These are phyloP conservation scores for Acanthopagrus latus DNA, from an alignment of 2,797 vertebrate species.

Conservation along the genomic window DNA sequence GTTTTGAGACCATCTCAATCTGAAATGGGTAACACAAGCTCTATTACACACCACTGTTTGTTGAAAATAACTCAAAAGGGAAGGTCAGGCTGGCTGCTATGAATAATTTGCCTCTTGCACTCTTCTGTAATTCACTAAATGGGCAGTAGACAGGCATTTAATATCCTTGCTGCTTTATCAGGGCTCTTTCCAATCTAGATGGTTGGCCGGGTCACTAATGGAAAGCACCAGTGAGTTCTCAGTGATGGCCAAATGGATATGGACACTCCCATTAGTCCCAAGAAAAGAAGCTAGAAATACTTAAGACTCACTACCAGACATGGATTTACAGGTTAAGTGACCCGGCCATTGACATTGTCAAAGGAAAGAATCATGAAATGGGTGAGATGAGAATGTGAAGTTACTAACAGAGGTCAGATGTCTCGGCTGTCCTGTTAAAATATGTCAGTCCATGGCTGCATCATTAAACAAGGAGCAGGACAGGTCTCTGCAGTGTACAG, in stretches of 20 bases:
- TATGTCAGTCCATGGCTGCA: constrained; percentile 7
- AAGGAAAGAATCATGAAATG: constrained; percentile 31
- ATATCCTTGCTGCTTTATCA: constrained; percentile 58
- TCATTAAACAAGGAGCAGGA: constrained; percentile 20
- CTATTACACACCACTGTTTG: constrained; percentile 41
- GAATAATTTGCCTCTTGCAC: constrained; percentile 41
- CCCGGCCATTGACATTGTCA: constrained; percentile 36
- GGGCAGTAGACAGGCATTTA: constrained; percentile 53
- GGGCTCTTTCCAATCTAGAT: constrained; percentile 43
- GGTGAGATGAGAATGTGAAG: constrained; percentile 30
- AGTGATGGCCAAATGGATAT: constrained; percentile 63
- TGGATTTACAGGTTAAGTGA: constrained; percentile 62
- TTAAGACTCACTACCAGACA: constrained; percentile 35
- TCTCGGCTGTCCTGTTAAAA: constrained; percentile 9
- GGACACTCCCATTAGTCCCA: constrained; percentile 48
- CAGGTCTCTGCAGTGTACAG: constrained; percentile 6
- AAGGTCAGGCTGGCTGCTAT: constrained; percentile 25
- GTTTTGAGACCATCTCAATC: constrained; percentile 26
- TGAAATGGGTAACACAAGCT: constrained; percentile 41
- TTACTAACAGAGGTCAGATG: constrained; percentile 37
- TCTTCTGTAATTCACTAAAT: constrained; percentile 57
- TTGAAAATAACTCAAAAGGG: constrained; percentile 39
- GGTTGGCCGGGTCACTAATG: constrained; percentile 60
- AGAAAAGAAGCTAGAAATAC: constrained; percentile 39
- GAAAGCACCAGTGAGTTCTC: constrained; percentile 46